Evolutionary conservation across 2,888 invertebrate species (phyloP).

Genomic region (Callyntrura guangdongensis): DNA sequence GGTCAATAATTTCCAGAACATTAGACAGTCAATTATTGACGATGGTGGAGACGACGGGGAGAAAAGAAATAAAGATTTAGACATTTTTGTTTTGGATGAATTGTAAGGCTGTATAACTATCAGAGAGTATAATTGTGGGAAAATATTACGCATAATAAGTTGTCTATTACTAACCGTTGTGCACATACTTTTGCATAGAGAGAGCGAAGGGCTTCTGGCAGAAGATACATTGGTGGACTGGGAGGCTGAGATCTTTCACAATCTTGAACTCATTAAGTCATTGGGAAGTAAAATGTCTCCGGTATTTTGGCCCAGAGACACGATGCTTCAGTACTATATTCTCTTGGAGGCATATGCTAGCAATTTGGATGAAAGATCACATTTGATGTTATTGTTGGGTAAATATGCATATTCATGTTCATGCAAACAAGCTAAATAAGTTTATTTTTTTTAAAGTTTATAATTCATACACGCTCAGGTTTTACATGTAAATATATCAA

Average conservation of each 20-base stretch:
- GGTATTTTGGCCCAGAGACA: conserved; percentile 83
- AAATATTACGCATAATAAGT: too few species aligned
- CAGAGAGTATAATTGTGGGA: too few species aligned
- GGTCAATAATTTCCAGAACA: conserved; percentile 84
- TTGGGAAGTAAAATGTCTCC: conserved; percentile 75
- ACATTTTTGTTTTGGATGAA: conserved; percentile 66
- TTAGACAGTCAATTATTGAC: conserved; percentile 58
- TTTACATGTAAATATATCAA: too few species aligned
- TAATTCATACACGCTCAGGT: too few species aligned
- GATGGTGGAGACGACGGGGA: background rate
- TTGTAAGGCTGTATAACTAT: too few species aligned
- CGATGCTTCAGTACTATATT: conserved; percentile 82
- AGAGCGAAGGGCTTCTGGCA: conserved; percentile 60
- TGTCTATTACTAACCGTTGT: too few species aligned
- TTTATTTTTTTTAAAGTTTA: too few species aligned
- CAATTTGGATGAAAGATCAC: conserved; percentile 80
- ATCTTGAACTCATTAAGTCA: conserved; percentile 79
- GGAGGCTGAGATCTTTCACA: conserved; percentile 82
- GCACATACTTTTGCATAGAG: conserved; percentile 60
- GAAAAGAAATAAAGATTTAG: background rate
- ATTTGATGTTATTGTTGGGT: conserved; percentile 80
- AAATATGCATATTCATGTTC: background rate
- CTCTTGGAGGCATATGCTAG: conserved; percentile 81
- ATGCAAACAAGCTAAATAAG: too few species aligned
- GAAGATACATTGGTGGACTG: conserved; percentile 80